These are phyloP conservation scores for Drosophila virilis DNA, from an alignment of 1,140 invertebrate genomes.

Conservation along the genomic window DNA sequence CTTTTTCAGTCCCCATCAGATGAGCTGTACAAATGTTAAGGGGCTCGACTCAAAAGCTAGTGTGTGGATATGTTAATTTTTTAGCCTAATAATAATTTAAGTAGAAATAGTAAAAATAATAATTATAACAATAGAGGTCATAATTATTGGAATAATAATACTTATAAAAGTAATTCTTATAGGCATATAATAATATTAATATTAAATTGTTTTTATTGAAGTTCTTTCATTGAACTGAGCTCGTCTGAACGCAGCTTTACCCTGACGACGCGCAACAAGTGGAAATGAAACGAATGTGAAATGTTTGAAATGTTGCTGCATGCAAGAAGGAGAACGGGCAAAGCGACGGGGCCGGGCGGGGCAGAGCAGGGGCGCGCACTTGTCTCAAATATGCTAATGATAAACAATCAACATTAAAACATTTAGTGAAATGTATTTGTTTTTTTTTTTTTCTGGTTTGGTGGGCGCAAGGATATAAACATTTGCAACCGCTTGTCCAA, in stretches of 20 bases:
- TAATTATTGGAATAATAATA: too few relatives aligned
- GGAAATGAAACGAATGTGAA: slow-evolving; percentile 45
- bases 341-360: background rate
- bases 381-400: slow-evolving; percentile 59
- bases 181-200: too few relatives aligned
- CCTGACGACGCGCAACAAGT: slow-evolving; percentile 22
- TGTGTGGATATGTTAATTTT: too few relatives aligned
- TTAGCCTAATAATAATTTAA: too few relatives aligned
- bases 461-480: slow-evolving; percentile 36
- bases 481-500: slow-evolving; percentile 28
- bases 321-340: background rate
- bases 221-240: too few relatives aligned
- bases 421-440: slow-evolving; percentile 10
- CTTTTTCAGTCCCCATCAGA: background rate
- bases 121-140: too few relatives aligned
- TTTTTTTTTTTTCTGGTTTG: background rate
- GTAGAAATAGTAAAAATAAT: too few relatives aligned
- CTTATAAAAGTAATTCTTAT: too few relatives aligned
- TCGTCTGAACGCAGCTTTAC: slow-evolving; percentile 13
- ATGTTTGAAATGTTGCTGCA: background rate
- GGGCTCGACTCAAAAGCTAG: too few relatives aligned
- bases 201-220: too few relatives aligned
- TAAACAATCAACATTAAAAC: slow-evolving; percentile 43
- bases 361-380: background rate
- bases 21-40: too few relatives aligned